A percentile compares a stretch with the other conserved stretches of the same genome.
Conservation (phyloP, 2,113 vertebrate species). For the Phodopus roborovskii region DNA sequence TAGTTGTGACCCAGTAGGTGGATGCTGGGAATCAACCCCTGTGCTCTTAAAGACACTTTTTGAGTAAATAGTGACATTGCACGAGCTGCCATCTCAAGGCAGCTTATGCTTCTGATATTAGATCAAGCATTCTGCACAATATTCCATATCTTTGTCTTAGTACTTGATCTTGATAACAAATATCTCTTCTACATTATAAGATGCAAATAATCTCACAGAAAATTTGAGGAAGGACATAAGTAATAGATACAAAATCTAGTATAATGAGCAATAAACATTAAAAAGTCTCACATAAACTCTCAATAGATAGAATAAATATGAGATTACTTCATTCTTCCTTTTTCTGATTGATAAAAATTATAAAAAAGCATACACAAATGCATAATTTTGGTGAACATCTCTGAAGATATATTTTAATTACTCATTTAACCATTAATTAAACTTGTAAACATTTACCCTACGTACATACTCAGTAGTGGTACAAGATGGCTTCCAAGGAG, state of each 20-base stretch:
- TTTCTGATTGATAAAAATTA: not conserved
- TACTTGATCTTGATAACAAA: not conserved
- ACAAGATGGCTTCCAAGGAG: not conserved
- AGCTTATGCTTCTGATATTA: not conserved
- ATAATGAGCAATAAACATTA: not conserved
- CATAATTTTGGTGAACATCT: not conserved
- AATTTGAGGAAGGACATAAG: not conserved
- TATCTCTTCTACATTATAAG: not conserved
- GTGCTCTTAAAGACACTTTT: not conserved
- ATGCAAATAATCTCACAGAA: not conserved
- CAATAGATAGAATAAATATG: not conserved
- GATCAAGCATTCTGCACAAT: not conserved
- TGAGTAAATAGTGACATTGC: not conserved
- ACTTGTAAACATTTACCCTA: not conserved
- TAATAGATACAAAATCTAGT: not conserved
- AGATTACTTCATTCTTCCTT: not conserved
- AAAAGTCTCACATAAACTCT: not conserved
- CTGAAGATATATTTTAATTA: not conserved
- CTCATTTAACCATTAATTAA: not conserved
- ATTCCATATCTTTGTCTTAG: not conserved
- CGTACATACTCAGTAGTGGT: not conserved
- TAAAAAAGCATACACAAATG: not conserved
- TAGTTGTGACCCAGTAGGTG: not conserved
- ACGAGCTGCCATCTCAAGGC: not conserved
- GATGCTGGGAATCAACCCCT: not conserved